Percentiles rank a stretch among this genome's conserved stretches.
Evolutionary conservation across 1,140 invertebrate genomes (phyloP).

Genomic region (Oryzaephilus surinamensis): DNA sequence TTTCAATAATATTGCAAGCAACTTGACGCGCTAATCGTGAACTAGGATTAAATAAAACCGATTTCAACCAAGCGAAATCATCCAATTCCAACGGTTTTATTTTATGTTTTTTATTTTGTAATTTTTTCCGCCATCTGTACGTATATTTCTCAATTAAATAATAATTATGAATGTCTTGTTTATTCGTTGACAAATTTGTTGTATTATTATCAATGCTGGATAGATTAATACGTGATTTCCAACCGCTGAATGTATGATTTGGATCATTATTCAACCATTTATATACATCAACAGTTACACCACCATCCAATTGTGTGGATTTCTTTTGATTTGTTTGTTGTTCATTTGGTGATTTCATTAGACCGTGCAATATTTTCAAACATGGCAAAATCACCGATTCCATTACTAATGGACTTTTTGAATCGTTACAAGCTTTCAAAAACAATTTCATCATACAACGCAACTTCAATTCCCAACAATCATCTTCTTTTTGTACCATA

Average conservation of each 20-base stretch:
- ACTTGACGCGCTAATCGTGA: slow-evolving; percentile 79
- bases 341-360: slow-evolving; percentile 60
- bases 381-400: slow-evolving; percentile 72
- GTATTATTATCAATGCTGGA: slow-evolving; percentile 12
- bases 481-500: slow-evolving; percentile 82
- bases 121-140: slow-evolving; percentile 42
- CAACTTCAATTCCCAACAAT: slow-evolving; percentile 90
- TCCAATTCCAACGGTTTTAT: slow-evolving; percentile 44
- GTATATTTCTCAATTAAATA: slow-evolving; percentile 74
- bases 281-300: slow-evolving; percentile 60
- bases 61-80: slow-evolving; percentile 73
- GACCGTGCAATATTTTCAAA: slow-evolving; percentile 67
- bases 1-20: slow-evolving; percentile 79
- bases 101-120: too few relatives aligned
- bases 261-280: slow-evolving; percentile 68
- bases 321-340: slow-evolving; percentile 42
- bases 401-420: slow-evolving; percentile 61
- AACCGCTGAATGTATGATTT: slow-evolving; percentile 58
- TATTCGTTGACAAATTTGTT: slow-evolving; percentile 14
- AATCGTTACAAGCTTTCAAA: slow-evolving; percentile 60
- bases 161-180: slow-evolving; percentile 17
- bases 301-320: slow-evolving; percentile 16
- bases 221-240: slow-evolving; percentile 41
- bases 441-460: slow-evolving; percentile 82
- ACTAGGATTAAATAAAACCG: slow-evolving; percentile 83